A percentile compares a stretch with the other conserved stretches of the same genome.
Conservation (phyloP, 2,888 invertebrate species). For the Drosophila subquinaria region DNA sequence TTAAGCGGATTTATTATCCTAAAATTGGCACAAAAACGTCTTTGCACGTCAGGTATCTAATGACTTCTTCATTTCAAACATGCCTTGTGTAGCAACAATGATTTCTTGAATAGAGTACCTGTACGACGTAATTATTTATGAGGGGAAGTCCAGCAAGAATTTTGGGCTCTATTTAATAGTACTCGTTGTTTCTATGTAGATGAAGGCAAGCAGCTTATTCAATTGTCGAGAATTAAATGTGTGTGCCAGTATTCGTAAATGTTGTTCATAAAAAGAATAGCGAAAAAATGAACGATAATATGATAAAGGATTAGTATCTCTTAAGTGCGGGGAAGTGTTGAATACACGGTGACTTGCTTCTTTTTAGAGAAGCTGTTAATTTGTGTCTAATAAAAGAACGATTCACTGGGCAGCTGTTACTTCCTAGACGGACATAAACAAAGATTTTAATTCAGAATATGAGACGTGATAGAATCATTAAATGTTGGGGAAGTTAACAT, state of each 20-base stretch:
- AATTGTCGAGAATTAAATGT: conserved; percentile 27
- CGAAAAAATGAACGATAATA: conserved; percentile 47
- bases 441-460: conserved; percentile 23
- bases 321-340: conserved; percentile 45
- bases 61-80: neutral
- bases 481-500: conserved; percentile 38
- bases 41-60: neutral
- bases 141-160: conserved; percentile 5
- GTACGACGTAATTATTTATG: neutral
- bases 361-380: conserved; percentile 67
- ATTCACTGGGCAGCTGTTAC: conserved; percentile 56
- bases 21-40: too few species aligned
- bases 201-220: conserved; percentile 38
- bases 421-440: conserved; percentile 63
- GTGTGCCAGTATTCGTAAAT: conserved; percentile 7
- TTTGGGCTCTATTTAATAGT: conserved; percentile 12
- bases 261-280: conserved; percentile 27
- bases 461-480: conserved; percentile 58
- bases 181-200: neutral
- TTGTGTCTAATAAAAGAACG: conserved; percentile 71
- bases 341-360: conserved; percentile 58
- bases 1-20: neutral
- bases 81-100: conserved; percentile 5
- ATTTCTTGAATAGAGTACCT: conserved; percentile 1
- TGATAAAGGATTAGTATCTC: conserved; percentile 58